These are phyloP conservation scores for Drosophila fulvimacula DNA, from an alignment of 2,888 invertebrate genomes.

Conservation along the genomic window DNA sequence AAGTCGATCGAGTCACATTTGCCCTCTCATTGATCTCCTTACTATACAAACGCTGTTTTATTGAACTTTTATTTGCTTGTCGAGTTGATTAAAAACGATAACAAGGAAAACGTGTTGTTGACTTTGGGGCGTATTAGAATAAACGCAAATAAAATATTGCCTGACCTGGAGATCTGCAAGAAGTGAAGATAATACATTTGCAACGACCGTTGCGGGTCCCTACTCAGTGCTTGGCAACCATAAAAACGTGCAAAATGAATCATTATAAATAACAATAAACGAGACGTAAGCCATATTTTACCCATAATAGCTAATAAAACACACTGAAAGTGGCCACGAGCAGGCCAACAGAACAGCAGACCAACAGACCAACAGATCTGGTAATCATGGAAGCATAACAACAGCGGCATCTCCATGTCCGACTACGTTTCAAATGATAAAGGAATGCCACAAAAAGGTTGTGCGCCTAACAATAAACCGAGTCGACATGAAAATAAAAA, in stretches of 20 bases:
- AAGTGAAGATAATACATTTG: slow-evolving; percentile 23
- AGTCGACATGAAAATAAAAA: slow-evolving; percentile 31
- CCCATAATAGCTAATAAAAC: slow-evolving; percentile 78
- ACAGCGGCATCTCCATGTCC: slow-evolving; percentile 63
- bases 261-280: slow-evolving; percentile 79
- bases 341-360: slow-evolving; percentile 3
- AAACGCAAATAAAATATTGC: slow-evolving; percentile 27
- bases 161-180: slow-evolving; percentile 12
- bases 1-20: background rate
- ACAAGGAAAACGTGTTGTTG: slow-evolving; percentile 17
- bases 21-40: background rate
- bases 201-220: slow-evolving; percentile 40
- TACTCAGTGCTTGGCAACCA: slow-evolving; percentile 60
- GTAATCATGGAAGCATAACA: slow-evolving; percentile 75
- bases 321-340: slow-evolving; percentile 60
- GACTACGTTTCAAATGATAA: slow-evolving; percentile 72
- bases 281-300: slow-evolving; percentile 74
- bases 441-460: slow-evolving; percentile 57
- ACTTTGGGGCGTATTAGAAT: slow-evolving; percentile 18
- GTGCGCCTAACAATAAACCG: slow-evolving; percentile 46
- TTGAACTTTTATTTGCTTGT: background rate
- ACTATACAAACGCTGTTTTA: no score
- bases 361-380: slow-evolving; percentile 23
- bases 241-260: slow-evolving; percentile 77
- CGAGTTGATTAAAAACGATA: slow-evolving; percentile 5